Base-by-base conservation (phyloP, 1,140 invertebrate species). In the Lepidurus apus region DNA sequence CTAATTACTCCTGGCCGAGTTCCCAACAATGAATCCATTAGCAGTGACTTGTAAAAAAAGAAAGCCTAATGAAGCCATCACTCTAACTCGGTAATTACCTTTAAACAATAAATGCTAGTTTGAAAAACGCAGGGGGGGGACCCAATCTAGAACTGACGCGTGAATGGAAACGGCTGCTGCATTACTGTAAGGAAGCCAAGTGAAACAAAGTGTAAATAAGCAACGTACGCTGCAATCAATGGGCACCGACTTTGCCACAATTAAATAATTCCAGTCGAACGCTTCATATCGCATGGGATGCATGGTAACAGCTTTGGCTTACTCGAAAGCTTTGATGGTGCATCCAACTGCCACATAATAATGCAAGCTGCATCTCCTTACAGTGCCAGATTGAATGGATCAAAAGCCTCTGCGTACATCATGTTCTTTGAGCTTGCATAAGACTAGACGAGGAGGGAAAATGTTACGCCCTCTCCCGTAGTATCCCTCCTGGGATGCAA, bases 301-400 rank as follows among this genome's bases (percentile, higher is more conserved):
- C 2, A 34, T 34, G 34, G 2, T 34, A 65, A 65, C 53, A 17
- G 53, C 53, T 65, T 65, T 3, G 13, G 6, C 21, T 21, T 65
- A 65, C 17, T 9, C 13, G 9, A 65, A 65, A 7, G 17, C 21
- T 65, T 21, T 13, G 17, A 65, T 65, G 45, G 21, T 65, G 53
- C 53, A 65, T 65, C 53, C 53, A 65, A 65, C 53, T 65, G 53
- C 53, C 13, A 21, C 17, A 7, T 65, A 13, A 65, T 65, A 65
- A 65, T 21, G 53, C 8, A 65, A 65, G 53, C 53, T 65, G 53
- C 53, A 65, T 65, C 53, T 65, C 21, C 21, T 65, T 65, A 65
- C 53, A 65, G 53, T 65, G 53, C 21, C 21, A 65, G 53, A 65
- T 65, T 65, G 53, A 65, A 65, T 65, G 53, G 53, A 65, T 65